Percentiles rank a stretch among this genome's conserved stretches.
Evolutionary conservation across 2,113 vertebrate genomes (phyloP).

Genomic region (Bolborhynchus lineola): DNA sequence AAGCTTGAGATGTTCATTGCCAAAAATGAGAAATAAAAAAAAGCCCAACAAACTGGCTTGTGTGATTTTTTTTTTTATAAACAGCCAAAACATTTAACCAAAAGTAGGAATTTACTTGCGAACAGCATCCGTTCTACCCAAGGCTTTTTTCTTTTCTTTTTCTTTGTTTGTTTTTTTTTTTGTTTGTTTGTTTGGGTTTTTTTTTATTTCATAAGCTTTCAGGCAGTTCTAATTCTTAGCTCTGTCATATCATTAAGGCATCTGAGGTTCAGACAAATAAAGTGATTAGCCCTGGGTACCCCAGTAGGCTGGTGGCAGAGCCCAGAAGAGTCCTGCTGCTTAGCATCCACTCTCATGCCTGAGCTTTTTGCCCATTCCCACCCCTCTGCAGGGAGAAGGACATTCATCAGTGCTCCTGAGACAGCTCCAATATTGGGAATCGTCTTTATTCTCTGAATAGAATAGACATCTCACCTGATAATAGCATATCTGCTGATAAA

Average conservation of each 20-base stretch:
- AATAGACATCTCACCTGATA: not conserved
- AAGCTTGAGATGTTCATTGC: not conserved
- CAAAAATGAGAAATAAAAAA: not conserved
- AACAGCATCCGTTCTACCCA: not conserved
- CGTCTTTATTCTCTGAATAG: not conserved
- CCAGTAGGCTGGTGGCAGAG: not conserved
- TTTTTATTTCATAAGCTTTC: not conserved
- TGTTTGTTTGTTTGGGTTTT: too few relatives aligned
- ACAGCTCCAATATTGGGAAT: not conserved
- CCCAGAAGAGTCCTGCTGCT: not conserved
- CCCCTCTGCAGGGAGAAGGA: not conserved
- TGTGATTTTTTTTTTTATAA: conserved; percentile 25
- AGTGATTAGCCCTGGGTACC: not conserved
- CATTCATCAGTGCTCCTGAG: not conserved
- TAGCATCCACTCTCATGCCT: not conserved
- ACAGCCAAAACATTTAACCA: not conserved
- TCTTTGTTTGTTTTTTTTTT: not conserved
- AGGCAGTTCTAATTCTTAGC: not conserved
- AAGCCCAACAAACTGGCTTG: not conserved
- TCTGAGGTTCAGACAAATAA: not conserved
- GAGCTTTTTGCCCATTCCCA: not conserved
- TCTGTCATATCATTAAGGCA: not conserved
- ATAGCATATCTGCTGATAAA: not conserved
- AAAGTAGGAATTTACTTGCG: not conserved
- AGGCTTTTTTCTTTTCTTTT: not conserved